These are phyloP conservation scores for Ardeotis arabs DNA, from an alignment of 2,113 vertebrate genomes.

Conservation along the genomic window DNA sequence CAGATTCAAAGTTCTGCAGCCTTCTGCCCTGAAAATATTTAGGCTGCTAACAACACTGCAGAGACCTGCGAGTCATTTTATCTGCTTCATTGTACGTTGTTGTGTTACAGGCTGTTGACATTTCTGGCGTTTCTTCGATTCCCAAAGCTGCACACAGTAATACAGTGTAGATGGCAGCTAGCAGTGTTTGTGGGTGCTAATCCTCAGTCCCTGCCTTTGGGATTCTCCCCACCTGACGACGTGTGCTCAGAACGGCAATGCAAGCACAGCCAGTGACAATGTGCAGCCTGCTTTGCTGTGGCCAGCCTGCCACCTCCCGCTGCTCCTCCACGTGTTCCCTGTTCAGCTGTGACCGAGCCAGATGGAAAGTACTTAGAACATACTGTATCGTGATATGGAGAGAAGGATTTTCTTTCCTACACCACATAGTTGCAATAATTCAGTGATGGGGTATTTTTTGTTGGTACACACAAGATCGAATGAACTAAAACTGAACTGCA, in stretches of 20 bases:
- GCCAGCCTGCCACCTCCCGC: neutral
- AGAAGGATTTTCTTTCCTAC: neutral
- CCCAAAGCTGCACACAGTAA: neutral
- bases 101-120: neutral
- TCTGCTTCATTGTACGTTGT: neutral
- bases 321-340: fast-evolving
- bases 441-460: neutral
- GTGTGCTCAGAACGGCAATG: neutral
- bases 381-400: neutral
- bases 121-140: neutral
- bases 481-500: neutral
- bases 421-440: neutral
- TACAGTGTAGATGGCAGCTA: neutral
- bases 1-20: neutral
- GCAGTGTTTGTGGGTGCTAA: neutral
- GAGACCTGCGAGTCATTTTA: neutral
- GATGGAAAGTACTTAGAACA: neutral
- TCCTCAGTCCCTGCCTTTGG: neutral
- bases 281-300: neutral
- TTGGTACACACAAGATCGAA: neutral
- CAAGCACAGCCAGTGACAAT: fast-evolving
- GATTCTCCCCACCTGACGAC: neutral
- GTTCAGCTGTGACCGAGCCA: neutral
- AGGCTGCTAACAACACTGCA: neutral
- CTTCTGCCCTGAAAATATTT: neutral